These are phyloP conservation scores for Drosophila obscura DNA, from an alignment of 1,140 invertebrate species.

Conservation along the genomic window DNA sequence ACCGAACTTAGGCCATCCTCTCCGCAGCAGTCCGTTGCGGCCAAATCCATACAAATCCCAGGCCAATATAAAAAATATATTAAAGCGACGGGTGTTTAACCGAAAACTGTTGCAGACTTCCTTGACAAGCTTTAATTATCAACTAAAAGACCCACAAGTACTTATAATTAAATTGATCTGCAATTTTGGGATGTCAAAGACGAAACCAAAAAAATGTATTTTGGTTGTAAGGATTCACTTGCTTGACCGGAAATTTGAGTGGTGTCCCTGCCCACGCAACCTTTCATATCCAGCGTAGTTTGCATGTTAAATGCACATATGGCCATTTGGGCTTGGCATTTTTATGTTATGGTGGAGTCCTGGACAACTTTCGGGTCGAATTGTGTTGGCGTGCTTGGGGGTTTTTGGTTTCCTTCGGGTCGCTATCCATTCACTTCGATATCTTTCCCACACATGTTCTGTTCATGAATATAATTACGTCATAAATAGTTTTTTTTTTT, in stretches of 20 bases:
- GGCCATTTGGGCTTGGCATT: constrained; percentile 52
- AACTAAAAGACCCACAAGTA: constrained; percentile 37
- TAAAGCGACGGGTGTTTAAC: constrained; percentile 8
- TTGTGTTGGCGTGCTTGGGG: constrained; percentile 57
- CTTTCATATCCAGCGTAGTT: constrained; percentile 34
- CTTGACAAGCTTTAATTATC: constrained; percentile 56
- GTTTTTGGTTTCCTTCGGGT: constrained; percentile 58
- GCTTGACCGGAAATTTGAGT: constrained; percentile 81
- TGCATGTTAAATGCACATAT: constrained; percentile 81
- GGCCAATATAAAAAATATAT: constrained; percentile 53
- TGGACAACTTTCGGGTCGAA: constrained; percentile 52
- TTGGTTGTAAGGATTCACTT: constrained; percentile 69
- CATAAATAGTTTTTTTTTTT: constrained; percentile 65
- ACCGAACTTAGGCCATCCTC: constrained; percentile 60
- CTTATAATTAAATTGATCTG: constrained; percentile 83
- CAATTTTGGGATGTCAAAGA: constrained; percentile 77
- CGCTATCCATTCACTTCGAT: constrained; percentile 27
- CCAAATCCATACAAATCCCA: constrained; percentile 46
- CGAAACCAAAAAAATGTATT: constrained; percentile 58
- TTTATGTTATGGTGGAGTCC: constrained; percentile 62
- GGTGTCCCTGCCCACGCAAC: neutral
- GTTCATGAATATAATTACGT: constrained; percentile 64
- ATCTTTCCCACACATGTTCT: constrained; percentile 54
- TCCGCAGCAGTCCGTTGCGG: constrained; percentile 1
- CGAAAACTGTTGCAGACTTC: constrained; percentile 61